Evolutionary conservation across 2,797 vertebrate genomes (phyloP).

Genomic region (Phoebastria nigripes): DNA sequence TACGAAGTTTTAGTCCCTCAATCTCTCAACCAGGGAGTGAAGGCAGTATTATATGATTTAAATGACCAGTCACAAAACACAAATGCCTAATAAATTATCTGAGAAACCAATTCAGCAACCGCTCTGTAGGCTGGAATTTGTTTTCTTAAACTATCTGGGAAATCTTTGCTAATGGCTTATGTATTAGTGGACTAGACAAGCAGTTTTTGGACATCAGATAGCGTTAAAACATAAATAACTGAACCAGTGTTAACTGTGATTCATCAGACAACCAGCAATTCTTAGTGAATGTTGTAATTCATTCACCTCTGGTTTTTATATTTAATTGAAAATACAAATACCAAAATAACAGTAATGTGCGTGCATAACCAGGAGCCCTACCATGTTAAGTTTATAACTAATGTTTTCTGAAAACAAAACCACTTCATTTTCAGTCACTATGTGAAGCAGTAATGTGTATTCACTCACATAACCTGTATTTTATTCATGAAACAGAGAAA

Average conservation of each 20-base stretch:
- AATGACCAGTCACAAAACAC: constrained; percentile 15
- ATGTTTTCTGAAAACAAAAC: not conserved
- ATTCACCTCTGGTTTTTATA: not conserved
- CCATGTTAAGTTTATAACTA: not conserved
- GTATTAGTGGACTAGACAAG: not conserved
- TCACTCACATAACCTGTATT: not conserved
- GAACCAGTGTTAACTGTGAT: not conserved
- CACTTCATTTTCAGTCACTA: not conserved
- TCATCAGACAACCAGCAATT: not conserved
- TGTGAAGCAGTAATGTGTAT: not conserved
- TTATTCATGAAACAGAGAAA: not conserved
- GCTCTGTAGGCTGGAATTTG: not conserved
- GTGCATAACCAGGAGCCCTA: not conserved
- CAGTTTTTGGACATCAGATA: not conserved
- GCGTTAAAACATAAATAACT: not conserved
- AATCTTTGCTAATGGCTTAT: not conserved
- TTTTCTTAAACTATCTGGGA: constrained; percentile 36
- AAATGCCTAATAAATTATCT: constrained; percentile 28
- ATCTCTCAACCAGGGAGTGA: not conserved
- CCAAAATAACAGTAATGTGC: not conserved
- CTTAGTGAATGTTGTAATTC: not conserved
- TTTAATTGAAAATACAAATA: not conserved
- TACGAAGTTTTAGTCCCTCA: not conserved
- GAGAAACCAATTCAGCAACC: not conserved
- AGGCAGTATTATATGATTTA: constrained; percentile 7